Base-by-base conservation (phyloP, 1,140 invertebrate genomes). In the Coelopa frigida region DNA sequence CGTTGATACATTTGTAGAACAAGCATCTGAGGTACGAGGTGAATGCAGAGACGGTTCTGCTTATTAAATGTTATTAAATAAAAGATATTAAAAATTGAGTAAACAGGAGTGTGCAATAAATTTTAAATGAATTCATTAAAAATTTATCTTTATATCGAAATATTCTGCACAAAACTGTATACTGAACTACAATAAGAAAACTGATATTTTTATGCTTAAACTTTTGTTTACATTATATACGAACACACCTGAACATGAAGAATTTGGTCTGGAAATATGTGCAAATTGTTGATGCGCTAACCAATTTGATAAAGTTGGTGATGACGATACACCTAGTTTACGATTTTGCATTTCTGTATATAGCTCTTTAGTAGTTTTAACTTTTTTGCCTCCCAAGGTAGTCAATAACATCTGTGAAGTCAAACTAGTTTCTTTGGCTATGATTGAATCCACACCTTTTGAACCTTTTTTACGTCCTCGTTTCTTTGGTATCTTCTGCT, bases 291-390 rank as follows among this genome's bases (percentile, higher is more conserved):
- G 50, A 27, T 46, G 55, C 38, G 36, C 46, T 21, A 48, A 38
- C 18, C 18, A 44, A n/a, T 18, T 20, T 44, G 32, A 27, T 32
- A 26, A 44, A 27, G 36, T 40, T 42, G 31, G 32, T 21, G 39
- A 41, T 23, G 42, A 35, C 43, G 33, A 65, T 58, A 48, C 65
- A 49, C 49, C 54, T 21, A 56, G 53, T 70, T 52, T 77, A 40
- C 79, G 73, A 46, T 81, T 83, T 62, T 85, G 82, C 46, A 90
- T 72, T 58, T 86, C 82, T 29, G 84, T 84, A 42, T 90, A 75
- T 15, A 91, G 63, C 62, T 91, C 84, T 56, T 87, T 84, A 18
- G 87, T 90, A 2, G 87, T 91, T 74, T 89, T 90, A 2, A 90
- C 77, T 73, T 88, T 80, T 49, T 81, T 78, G 55, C 76, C 80